Evolutionary conservation across 2,113 vertebrate species (phyloP).

Genomic region (Crotophaga sulcirostris): DNA sequence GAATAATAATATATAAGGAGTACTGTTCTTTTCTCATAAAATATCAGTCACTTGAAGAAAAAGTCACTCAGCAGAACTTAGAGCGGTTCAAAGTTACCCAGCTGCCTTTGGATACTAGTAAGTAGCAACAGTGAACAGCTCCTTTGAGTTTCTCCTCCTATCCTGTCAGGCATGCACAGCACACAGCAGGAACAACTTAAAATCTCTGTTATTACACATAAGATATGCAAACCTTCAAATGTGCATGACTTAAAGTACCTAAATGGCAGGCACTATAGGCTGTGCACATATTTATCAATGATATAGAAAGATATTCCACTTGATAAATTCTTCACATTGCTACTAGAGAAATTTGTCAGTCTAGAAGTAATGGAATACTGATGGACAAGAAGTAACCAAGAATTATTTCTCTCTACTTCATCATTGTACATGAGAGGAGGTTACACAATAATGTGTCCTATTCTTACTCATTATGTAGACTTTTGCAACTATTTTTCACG

Average conservation of each 20-base stretch:
- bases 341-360: background rate
- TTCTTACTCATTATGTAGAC: constrained; percentile 29
- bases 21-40: background rate
- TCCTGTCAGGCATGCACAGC: background rate
- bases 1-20: background rate
- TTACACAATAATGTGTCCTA: background rate
- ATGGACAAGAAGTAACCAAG: background rate
- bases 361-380: background rate
- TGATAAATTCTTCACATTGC: background rate
- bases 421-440: background rate
- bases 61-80: background rate
- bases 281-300: background rate
- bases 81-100: background rate
- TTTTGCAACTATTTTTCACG: constrained; percentile 29
- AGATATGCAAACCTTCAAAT: background rate
- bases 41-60: background rate
- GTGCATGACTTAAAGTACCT: background rate
- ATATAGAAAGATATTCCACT: background rate
- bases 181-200: background rate
- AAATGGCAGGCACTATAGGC: background rate
- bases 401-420: background rate
- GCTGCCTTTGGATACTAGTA: background rate
- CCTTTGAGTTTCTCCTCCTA: background rate
- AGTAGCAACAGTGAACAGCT: background rate
- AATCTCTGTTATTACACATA: background rate